Conservation (phyloP, 2,888 invertebrate genomes). For the Bhutanitis thaidina region DNA sequence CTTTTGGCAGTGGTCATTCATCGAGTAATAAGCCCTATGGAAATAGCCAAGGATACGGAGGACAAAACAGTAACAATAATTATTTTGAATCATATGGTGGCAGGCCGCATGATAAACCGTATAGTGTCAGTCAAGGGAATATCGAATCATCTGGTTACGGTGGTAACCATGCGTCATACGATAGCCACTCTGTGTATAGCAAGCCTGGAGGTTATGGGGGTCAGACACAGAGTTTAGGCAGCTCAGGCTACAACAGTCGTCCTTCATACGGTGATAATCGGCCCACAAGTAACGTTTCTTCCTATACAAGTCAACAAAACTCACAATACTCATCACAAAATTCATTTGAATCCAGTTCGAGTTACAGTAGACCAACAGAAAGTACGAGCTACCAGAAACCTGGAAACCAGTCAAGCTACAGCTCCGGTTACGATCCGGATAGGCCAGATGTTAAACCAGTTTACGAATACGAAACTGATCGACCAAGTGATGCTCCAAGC, state of each 20-base stretch:
- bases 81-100: slow-evolving; percentile 21
- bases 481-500: slow-evolving; percentile 48
- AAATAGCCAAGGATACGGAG: slow-evolving; percentile 15
- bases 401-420: slow-evolving; percentile 23
- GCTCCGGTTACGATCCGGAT: slow-evolving; percentile 25
- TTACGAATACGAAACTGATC: slow-evolving; percentile 59
- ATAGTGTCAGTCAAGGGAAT: slow-evolving; percentile 13
- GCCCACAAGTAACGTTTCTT: slow-evolving; percentile 15
- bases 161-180: neutral
- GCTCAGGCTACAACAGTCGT: slow-evolving; percentile 2
- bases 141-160: slow-evolving; percentile 28
- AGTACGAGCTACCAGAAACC: slow-evolving; percentile 20
- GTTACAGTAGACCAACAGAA: slow-evolving; percentile 18
- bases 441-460: slow-evolving; percentile 56
- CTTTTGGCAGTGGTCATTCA: slow-evolving; percentile 20
- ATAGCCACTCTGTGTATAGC: neutral
- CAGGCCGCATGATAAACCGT: slow-evolving; percentile 24
- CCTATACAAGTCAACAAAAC: slow-evolving; percentile 20
- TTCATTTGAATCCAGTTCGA: slow-evolving; percentile 20
- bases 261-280: slow-evolving; percentile 19
- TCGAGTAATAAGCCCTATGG: slow-evolving; percentile 13
- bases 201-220: slow-evolving; percentile 4
- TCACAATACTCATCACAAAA: slow-evolving; percentile 22
- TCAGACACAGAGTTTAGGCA: slow-evolving; percentile 4
- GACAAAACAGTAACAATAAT: slow-evolving; percentile 6